Percentiles rank a stretch among this genome's conserved stretches.
These are phyloP conservation scores for Tenebrio molitor DNA, from an alignment of 1,140 invertebrate species.

Conservation along the genomic window DNA sequence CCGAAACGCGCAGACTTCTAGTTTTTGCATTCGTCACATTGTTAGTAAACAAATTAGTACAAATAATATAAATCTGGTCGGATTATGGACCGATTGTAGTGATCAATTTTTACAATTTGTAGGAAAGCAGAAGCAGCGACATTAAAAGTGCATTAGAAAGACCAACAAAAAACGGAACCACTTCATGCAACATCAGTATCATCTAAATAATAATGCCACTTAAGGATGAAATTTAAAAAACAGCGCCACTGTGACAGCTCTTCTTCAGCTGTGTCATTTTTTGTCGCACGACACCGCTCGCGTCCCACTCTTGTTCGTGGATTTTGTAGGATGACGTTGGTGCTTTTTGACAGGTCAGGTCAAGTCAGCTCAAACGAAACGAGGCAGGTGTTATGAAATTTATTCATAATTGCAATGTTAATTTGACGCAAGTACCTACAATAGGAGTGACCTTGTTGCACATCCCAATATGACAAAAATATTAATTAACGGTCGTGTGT, in stretches of 20 bases:
- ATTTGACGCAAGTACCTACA: background rate
- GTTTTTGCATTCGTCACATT: too few relatives aligned
- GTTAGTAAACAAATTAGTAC: too few relatives aligned
- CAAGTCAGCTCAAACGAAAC: conserved; percentile 13
- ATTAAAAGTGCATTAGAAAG: conserved; percentile 30
- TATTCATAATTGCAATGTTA: conserved; percentile 3
- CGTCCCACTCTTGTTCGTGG: background rate
- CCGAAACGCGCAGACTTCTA: too few relatives aligned
- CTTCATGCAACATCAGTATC: background rate
- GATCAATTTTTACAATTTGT: background rate
- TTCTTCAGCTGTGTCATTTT: conserved; percentile 18
- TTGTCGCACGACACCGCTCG: background rate
- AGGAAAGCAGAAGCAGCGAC: background rate
- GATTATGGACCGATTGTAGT: background rate
- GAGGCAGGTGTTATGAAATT: background rate
- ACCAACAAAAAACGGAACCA: background rate
- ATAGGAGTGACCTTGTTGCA: conserved; percentile 10
- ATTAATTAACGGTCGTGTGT: background rate
- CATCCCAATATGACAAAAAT: conserved; percentile 19
- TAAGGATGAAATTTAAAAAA: conserved; percentile 19
- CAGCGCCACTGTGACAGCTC: conserved; percentile 5
- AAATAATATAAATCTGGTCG: background rate
- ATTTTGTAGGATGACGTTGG: too few relatives aligned
- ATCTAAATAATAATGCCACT: conserved; percentile 23
- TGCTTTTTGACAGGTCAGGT: conserved; percentile 29